phyloP scores from a whole-genome alignment of 2,888 invertebrate species.

The Rhaphigaster nebulosa region DNA sequence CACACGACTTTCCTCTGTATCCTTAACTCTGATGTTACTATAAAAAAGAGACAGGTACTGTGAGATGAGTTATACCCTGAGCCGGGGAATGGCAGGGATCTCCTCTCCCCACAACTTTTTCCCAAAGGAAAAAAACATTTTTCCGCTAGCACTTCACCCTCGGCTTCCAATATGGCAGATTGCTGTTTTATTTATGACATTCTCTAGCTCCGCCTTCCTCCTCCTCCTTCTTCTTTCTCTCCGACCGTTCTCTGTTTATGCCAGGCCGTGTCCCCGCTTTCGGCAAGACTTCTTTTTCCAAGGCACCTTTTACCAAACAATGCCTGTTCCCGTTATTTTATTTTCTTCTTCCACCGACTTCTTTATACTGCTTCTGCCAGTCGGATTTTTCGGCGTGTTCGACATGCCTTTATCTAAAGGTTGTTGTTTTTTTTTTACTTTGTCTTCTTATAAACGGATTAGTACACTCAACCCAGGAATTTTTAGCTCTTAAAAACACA shows the following conservation, averaged over 20 bases:
- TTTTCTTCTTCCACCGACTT: conserved; percentile 20
- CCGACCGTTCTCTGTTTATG: conserved; percentile 36
- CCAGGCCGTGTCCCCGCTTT: conserved; percentile 34
- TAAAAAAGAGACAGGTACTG: conserved; percentile 8
- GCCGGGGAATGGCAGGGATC: conserved; percentile 46
- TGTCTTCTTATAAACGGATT: background rate
- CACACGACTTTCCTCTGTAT: background rate
- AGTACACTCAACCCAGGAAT: background rate
- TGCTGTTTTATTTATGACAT: conserved; percentile 59
- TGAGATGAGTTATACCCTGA: conserved; percentile 50
- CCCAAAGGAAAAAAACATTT: conserved; percentile 52
- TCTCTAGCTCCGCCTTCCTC: conserved; percentile 58
- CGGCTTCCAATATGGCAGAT: conserved; percentile 56
- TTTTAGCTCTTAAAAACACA: background rate
- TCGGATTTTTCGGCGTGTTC: conserved; percentile 37
- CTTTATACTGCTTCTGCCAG: background rate
- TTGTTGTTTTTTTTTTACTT: background rate
- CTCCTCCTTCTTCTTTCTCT: conserved; percentile 57
- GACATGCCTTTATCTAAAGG: conserved; percentile 2
- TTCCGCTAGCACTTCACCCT: conserved; percentile 43
- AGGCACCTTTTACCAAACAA: conserved; percentile 37
- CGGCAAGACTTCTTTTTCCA: conserved; percentile 48
- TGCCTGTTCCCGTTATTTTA: conserved; percentile 26
- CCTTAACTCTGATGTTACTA: background rate
- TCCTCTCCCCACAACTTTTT: conserved; percentile 17